These are phyloP conservation scores for Melanotaenia boesemani DNA, from an alignment of 2,797 vertebrate species.

Conservation along the genomic window DNA sequence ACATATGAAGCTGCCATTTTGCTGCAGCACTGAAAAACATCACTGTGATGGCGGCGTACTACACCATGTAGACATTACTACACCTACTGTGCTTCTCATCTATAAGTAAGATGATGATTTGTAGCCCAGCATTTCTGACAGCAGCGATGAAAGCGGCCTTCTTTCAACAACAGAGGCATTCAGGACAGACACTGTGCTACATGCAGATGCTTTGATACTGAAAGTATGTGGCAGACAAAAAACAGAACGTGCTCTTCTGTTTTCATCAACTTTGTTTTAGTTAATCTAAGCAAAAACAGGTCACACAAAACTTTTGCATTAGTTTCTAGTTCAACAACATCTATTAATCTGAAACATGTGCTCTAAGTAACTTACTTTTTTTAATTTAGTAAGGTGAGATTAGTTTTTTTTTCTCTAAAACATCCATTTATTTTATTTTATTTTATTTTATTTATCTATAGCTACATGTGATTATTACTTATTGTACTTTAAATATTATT, in stretches of 20 bases:
- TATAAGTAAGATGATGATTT: constrained; percentile 21
- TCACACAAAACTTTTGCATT: not conserved
- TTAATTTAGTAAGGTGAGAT: too few species aligned
- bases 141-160: constrained; percentile 21
- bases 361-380: too few species aligned
- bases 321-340: not conserved
- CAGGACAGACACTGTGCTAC: constrained; percentile 2
- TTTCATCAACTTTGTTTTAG: too few species aligned
- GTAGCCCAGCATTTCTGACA: constrained; percentile 5
- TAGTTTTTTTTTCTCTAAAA: too few species aligned
- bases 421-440: too few species aligned
- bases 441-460: too few species aligned
- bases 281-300: not conserved
- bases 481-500: too few species aligned
- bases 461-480: too few species aligned
- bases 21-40: constrained; percentile 14
- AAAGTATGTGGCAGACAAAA: too few species aligned
- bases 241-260: too few species aligned
- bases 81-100: not conserved
- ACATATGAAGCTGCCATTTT: constrained; percentile 52
- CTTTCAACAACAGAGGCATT: not conserved
- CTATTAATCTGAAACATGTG: too few species aligned
- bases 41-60: constrained; percentile 10
- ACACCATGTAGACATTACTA: constrained; percentile 1
- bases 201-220: too few species aligned